Conservation (phyloP, 1,140 invertebrate genomes). For the Tetramorium simillimum region DNA sequence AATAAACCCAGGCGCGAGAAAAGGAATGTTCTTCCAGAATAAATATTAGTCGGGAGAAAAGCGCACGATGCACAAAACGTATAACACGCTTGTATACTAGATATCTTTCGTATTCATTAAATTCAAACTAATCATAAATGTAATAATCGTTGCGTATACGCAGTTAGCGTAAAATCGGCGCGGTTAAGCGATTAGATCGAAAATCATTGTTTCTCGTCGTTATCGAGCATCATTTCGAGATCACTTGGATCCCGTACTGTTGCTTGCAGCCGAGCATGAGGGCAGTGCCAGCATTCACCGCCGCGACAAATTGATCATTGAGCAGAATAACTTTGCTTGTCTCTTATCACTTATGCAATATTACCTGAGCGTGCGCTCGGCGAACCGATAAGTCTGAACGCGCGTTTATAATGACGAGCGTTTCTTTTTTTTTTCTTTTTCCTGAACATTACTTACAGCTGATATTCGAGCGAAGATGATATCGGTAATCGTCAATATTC, state of each 20-base stretch:
- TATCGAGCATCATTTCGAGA: conserved; percentile 67
- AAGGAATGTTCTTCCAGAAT: conserved; percentile 27
- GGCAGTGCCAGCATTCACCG: conserved; percentile 29
- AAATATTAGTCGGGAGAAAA: conserved; percentile 1
- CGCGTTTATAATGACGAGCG: conserved; percentile 35
- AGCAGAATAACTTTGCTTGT: conserved; percentile 75
- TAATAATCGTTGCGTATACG: conserved; percentile 14
- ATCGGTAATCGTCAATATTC: neutral
- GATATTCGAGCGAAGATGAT: neutral
- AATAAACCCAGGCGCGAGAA: neutral
- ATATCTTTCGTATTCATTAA: conserved; percentile 25
- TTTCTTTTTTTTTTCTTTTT: neutral
- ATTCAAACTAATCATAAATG: conserved; percentile 5
- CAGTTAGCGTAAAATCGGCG: neutral
- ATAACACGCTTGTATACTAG: neutral
- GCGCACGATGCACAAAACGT: neutral
- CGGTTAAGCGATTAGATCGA: conserved; percentile 68
- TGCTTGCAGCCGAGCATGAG: conserved; percentile 46
- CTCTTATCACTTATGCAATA: conserved; percentile 74
- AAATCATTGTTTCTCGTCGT: conserved; percentile 62
- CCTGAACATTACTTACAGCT: neutral
- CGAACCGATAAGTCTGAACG: conserved; percentile 74
- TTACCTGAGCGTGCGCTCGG: conserved; percentile 67
- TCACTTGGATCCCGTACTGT: conserved; percentile 54
- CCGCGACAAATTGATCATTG: conserved; percentile 78